These are phyloP conservation scores for Galemys pyrenaicus DNA, from an alignment of 2,113 vertebrate genomes.

Conservation along the genomic window DNA sequence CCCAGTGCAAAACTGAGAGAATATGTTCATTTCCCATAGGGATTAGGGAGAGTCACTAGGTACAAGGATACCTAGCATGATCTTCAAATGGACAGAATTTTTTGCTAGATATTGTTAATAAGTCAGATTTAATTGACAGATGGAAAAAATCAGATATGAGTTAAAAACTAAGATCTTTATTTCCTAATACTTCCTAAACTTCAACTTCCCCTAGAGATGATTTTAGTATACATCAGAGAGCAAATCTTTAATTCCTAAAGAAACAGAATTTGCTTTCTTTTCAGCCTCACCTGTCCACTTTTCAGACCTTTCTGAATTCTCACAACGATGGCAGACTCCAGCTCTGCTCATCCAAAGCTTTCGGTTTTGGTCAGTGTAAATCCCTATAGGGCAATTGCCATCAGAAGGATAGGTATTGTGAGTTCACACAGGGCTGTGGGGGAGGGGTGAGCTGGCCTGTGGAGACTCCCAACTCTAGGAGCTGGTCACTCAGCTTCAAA, in stretches of 20 bases:
- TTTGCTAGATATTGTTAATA: background rate
- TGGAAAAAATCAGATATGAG: background rate
- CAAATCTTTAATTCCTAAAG: background rate
- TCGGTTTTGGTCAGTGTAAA: constrained; percentile 39
- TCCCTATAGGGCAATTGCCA: background rate
- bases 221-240: background rate
- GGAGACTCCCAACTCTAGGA: background rate
- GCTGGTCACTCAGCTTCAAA: background rate
- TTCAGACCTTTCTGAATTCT: constrained; percentile 17
- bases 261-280: background rate
- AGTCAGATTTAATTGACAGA: background rate
- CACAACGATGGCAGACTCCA: background rate
- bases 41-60: background rate
- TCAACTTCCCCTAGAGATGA: background rate
- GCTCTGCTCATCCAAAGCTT: constrained; percentile 12
- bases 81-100: background rate
- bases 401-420: constrained; percentile 38
- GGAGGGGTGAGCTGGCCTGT: constrained; percentile 32
- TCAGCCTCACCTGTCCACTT: background rate
- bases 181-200: background rate
- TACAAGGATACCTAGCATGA: background rate
- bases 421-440: constrained; percentile 46
- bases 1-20: background rate
- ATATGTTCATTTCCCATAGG: background rate
- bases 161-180: background rate